These are phyloP conservation scores for Tupiocoris notatus DNA, from an alignment of 2,888 invertebrate species.

Conservation along the genomic window DNA sequence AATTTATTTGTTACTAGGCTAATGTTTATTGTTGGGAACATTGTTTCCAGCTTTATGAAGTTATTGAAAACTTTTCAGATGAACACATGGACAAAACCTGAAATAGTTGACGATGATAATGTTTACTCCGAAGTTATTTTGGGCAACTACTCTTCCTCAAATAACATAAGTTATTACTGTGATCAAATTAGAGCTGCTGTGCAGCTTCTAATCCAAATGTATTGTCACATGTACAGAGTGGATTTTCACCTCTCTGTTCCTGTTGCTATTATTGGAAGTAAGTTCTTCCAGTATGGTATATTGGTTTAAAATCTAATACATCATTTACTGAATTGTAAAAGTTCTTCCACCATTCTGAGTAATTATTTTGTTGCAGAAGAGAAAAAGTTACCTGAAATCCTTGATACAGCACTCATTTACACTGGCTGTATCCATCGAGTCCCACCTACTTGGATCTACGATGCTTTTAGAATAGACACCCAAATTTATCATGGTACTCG, in stretches of 20 bases:
- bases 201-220: slow-evolving; percentile 79
- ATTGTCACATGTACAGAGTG: slow-evolving; percentile 78
- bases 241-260: slow-evolving; percentile 66
- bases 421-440: slow-evolving; percentile 80
- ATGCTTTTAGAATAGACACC: slow-evolving; percentile 80
- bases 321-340: not conserved
- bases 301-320: not conserved
- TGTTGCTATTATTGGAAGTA: slow-evolving; percentile 1
- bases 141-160: slow-evolving; percentile 54
- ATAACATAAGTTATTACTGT: slow-evolving; percentile 64
- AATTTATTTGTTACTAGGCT: no score
- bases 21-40: no score
- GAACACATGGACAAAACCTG: slow-evolving; percentile 58
- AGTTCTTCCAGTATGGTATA: not conserved
- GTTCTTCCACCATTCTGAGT: no score
- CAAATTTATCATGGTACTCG: slow-evolving; percentile 88
- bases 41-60: no score
- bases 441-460: slow-evolving; percentile 74
- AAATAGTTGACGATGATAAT: slow-evolving; percentile 65
- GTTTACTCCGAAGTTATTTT: slow-evolving; percentile 69
- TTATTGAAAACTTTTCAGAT: slow-evolving; percentile 39
- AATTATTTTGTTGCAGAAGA: slow-evolving; percentile 52
- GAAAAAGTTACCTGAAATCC: slow-evolving; percentile 66
- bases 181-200: slow-evolving; percentile 75
- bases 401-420: slow-evolving; percentile 74